phyloP scores from a whole-genome alignment of 2,888 invertebrate species.

The Steinernema hermaphroditum region DNA sequence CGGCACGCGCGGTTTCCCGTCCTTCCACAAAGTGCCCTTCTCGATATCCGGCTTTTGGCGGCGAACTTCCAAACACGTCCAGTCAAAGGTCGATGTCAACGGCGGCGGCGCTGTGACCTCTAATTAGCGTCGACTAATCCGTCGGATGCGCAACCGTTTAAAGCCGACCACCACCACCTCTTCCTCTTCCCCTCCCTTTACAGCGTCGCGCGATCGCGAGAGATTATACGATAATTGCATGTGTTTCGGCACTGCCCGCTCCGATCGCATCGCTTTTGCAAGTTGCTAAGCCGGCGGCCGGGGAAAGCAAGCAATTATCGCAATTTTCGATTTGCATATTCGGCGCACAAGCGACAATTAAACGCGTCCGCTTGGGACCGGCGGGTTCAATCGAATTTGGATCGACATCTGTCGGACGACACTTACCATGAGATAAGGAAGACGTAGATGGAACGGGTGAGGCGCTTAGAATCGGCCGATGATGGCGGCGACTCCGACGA shows the following conservation, averaged over 20 bases:
- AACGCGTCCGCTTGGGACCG: background rate
- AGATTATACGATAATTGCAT: conserved; percentile 28
- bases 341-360: conserved; percentile 18
- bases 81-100: background rate
- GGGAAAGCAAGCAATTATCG: conserved; percentile 9
- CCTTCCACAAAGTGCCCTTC: background rate
- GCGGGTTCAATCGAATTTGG: background rate
- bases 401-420: conserved; percentile 17
- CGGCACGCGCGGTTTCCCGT: too few relatives aligned
- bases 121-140: conserved; percentile 26
- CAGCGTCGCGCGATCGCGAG: conserved; percentile 15
- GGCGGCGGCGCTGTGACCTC: conserved; percentile 12
- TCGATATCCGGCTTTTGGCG: conserved; percentile 21
- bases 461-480: conserved; percentile 14
- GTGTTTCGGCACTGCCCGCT: background rate
- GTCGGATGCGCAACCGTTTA: conserved; percentile 18
- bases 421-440: conserved; percentile 25
- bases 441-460: background rate
- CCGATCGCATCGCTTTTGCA: conserved; percentile 3
- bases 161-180: too few relatives aligned
- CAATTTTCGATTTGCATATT: conserved; percentile 14
- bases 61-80: background rate
- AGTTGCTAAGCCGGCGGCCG: background rate
- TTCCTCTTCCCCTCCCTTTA: background rate
- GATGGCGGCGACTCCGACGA: background rate